A percentile compares a stretch with the other conserved stretches of the same genome.
phyloP scores from a whole-genome alignment of 2,113 vertebrate species.

The Puffinus mauretanicus region DNA sequence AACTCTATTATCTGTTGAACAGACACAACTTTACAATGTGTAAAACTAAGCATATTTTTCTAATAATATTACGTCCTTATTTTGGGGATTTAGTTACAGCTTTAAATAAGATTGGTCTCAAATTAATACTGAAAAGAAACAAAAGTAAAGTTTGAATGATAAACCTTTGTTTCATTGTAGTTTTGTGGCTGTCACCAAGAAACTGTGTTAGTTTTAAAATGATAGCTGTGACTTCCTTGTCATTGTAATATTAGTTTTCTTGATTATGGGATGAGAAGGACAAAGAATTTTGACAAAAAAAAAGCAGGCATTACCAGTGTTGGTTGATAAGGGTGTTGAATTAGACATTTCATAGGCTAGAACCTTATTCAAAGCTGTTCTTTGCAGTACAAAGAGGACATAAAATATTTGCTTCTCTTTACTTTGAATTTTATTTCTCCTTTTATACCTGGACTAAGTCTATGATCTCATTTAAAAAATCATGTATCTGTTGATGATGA shows the following conservation, averaged over 20 bases:
- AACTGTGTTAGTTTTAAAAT: neutral
- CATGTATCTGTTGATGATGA: neutral
- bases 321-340: neutral
- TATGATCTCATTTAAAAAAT: neutral
- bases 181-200: neutral
- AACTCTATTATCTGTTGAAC: constrained; percentile 37
- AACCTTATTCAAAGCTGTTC: neutral
- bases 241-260: neutral
- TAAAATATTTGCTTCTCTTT: neutral
- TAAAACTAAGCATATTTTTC: constrained; percentile 47
- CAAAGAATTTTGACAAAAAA: neutral
- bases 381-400: neutral
- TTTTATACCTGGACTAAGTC: neutral
- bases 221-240: neutral
- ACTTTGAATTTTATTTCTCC: neutral
- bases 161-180: neutral
- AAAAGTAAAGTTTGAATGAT: neutral
- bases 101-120: neutral
- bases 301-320: neutral
- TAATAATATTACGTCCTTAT: neutral
- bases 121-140: neutral
- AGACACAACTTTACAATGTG: neutral
- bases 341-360: neutral
- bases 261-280: neutral
- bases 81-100: neutral